Conservation (phyloP, 2,888 invertebrate genomes). For the Clistopyga incitator region DNA sequence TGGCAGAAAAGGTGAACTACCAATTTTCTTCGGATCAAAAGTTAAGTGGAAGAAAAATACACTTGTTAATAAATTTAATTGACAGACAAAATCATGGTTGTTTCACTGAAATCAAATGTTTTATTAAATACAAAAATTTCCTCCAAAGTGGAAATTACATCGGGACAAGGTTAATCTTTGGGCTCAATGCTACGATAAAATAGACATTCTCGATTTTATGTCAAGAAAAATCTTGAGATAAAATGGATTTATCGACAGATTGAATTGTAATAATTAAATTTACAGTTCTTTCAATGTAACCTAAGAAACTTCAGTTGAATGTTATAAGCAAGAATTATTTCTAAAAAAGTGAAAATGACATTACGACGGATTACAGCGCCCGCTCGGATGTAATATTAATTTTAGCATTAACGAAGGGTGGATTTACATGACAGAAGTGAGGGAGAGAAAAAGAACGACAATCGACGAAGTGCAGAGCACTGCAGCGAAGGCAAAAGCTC, state of each 20-base stretch:
- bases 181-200: neutral
- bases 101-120: no score
- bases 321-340: neutral
- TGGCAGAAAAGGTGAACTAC: neutral
- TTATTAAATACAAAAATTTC: no score
- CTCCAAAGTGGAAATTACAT: no score
- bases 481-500: conserved; percentile 42
- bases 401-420: conserved; percentile 35
- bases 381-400: conserved; percentile 28
- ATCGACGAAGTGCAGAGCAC: conserved; percentile 1
- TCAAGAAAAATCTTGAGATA: neutral
- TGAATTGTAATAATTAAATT: neutral
- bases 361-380: neutral
- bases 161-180: no score
- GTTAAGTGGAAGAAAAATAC: no score
- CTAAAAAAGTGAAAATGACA: neutral
- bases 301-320: neutral
- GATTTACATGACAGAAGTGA: conserved; percentile 21
- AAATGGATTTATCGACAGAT: neutral
- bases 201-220: neutral
- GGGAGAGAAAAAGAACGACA: conserved; percentile 12
- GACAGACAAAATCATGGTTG: no score
- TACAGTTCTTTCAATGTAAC: neutral
- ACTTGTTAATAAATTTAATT: no score
- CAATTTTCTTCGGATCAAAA: neutral